Conservation (phyloP, 2,797 vertebrate genomes). For the Momotus momota region DNA sequence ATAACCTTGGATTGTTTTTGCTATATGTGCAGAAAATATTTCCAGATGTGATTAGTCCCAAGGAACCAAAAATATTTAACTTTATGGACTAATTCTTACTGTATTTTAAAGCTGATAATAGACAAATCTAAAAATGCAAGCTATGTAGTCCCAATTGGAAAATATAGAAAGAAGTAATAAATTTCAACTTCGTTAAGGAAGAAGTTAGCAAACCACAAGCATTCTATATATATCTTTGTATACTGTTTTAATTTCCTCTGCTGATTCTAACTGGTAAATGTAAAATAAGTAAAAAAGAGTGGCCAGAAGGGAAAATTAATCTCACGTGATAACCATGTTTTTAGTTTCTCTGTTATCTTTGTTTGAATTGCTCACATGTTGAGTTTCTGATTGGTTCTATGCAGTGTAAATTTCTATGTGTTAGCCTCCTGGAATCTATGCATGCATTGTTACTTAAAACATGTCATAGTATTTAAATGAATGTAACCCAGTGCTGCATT, state of each 20-base stretch:
- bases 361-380: background rate
- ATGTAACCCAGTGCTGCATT: background rate
- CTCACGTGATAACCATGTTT: background rate
- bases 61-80: conserved; percentile 34
- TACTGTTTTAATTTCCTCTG: conserved; percentile 53
- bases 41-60: conserved; percentile 42
- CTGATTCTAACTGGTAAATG: conserved; percentile 31
- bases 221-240: background rate
- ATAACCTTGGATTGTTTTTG: conserved; percentile 50
- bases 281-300: conserved; percentile 25
- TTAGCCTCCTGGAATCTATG: background rate
- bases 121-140: background rate
- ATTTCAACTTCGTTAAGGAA: conserved; percentile 34
- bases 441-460: background rate
- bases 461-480: background rate
- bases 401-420: background rate
- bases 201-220: background rate
- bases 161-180: conserved; percentile 19
- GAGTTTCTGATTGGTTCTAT: conserved; percentile 3
- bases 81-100: conserved; percentile 12
- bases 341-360: background rate
- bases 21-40: conserved; percentile 41
- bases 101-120: conserved; percentile 31
- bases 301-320: background rate
- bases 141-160: background rate